These are phyloP conservation scores for Drosophila imparisetae DNA, from an alignment of 2,888 invertebrate genomes.

Conservation along the genomic window DNA sequence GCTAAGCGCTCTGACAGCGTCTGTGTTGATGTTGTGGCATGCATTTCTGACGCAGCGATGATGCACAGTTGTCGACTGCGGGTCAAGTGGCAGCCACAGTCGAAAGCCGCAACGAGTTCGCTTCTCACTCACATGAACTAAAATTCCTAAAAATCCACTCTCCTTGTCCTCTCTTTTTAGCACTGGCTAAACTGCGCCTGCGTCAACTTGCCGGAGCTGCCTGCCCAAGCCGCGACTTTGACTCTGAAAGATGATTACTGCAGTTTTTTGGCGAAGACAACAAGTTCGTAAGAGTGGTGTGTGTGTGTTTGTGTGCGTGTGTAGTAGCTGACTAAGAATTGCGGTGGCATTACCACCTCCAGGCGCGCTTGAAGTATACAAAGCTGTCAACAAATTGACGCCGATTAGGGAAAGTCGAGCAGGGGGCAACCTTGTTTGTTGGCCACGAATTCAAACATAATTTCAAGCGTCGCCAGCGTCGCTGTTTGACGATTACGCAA, in stretches of 20 bases:
- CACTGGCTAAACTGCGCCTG: constrained; percentile 48
- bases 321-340: constrained; percentile 47
- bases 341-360: constrained; percentile 22
- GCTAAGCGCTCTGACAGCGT: constrained; percentile 20
- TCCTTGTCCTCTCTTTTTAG: constrained; percentile 50
- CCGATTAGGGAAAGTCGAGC: constrained; percentile 53
- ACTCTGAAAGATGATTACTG: constrained; percentile 39
- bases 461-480: constrained; percentile 55
- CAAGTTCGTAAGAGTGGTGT: constrained; percentile 20
- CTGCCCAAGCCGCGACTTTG: neutral
- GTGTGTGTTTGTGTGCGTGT: neutral
- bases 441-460: constrained; percentile 68
- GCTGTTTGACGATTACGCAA: constrained; percentile 66
- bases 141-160: constrained; percentile 23
- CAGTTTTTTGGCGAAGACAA: constrained; percentile 44
- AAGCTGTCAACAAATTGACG: constrained; percentile 76
- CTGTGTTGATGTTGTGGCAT: constrained; percentile 8
- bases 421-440: constrained; percentile 33
- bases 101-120: constrained; percentile 59
- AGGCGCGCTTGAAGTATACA: constrained; percentile 45
- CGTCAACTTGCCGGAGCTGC: constrained; percentile 25
- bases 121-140: constrained; percentile 38
- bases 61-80: constrained; percentile 62
- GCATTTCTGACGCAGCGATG: constrained; percentile 40
- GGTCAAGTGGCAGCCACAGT: constrained; percentile 66